Evolutionary conservation across 2,797 vertebrate genomes (phyloP).

Genomic region (Steatocranus sp.): DNA sequence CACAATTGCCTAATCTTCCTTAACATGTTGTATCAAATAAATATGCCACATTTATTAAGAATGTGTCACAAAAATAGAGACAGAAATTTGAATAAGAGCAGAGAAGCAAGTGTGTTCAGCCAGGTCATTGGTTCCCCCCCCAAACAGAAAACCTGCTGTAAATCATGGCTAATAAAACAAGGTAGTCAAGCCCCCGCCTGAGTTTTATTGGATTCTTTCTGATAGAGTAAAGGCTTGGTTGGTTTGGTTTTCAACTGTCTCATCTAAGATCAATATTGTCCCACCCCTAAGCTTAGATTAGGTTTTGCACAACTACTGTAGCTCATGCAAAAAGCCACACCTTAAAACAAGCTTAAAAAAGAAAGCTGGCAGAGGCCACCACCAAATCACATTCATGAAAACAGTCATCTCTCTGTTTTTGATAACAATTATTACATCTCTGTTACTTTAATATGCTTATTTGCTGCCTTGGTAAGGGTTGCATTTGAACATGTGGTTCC

Average conservation of each 20-base stretch:
- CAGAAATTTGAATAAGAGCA: neutral
- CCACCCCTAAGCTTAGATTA: conserved; percentile 13
- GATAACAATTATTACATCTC: neutral
- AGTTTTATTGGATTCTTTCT: conserved; percentile 22
- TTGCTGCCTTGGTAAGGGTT: neutral
- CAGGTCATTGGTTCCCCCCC: neutral
- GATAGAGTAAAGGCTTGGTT: conserved; percentile 1
- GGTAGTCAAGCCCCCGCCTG: neutral
- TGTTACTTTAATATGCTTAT: neutral
- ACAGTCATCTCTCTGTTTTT: neutral
- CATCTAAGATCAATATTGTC: conserved; percentile 11
- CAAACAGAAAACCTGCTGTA: neutral
- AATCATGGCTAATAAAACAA: neutral
- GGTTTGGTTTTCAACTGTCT: neutral
- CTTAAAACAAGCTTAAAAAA: neutral
- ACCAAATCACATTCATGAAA: neutral
- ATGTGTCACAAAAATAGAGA: neutral
- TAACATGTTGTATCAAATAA: neutral
- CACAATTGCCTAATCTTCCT: neutral
- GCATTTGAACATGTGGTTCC: neutral
- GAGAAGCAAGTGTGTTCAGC: neutral
- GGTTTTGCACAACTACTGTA: neutral
- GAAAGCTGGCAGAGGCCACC: neutral
- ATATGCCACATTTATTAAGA: neutral
- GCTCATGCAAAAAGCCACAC: conserved; percentile 1